Percentiles rank a stretch among this genome's conserved stretches.
Evolutionary conservation across 1,140 invertebrate genomes (phyloP).

Genomic region (Pantala flavescens): DNA sequence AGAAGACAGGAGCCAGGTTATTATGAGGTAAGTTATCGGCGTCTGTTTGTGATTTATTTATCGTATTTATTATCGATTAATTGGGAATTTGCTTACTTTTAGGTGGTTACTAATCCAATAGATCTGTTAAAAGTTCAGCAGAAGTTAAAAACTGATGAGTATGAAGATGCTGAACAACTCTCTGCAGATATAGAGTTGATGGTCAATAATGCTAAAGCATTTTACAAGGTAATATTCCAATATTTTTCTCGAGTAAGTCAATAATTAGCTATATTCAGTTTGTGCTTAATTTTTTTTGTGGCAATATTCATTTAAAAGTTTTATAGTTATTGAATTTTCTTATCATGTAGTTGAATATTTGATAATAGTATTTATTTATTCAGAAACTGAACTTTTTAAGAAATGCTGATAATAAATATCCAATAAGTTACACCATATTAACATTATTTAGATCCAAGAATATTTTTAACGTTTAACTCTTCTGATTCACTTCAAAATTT

Average conservation of each 20-base stretch:
- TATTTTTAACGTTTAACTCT: too few species aligned
- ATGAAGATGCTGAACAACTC: slow-evolving; percentile 80
- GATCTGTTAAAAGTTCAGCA: slow-evolving; percentile 90
- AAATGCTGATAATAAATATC: too few species aligned
- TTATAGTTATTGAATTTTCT: too few species aligned
- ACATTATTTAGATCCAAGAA: too few species aligned
- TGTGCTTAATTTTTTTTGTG: background rate
- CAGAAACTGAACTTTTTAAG: too few species aligned
- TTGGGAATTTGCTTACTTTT: slow-evolving; percentile 21
- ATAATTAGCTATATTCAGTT: background rate
- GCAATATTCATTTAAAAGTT: too few species aligned
- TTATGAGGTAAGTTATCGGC: slow-evolving; percentile 49
- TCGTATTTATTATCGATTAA: slow-evolving; percentile 11
- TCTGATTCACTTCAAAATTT: too few species aligned
- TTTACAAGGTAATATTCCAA: slow-evolving; percentile 62
- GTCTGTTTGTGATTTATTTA: background rate
- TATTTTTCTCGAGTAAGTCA: too few species aligned
- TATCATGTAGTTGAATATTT: too few species aligned
- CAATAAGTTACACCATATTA: too few species aligned
- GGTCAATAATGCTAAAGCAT: slow-evolving; percentile 83
- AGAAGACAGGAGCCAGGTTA: slow-evolving; percentile 79
- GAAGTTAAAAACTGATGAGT: slow-evolving; percentile 91
- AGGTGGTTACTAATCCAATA: slow-evolving; percentile 82
- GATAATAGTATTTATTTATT: too few species aligned
- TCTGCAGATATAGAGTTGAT: slow-evolving; percentile 76